Evolutionary conservation across 2,888 invertebrate species (phyloP), one percentile per base, ranked within the genome.

Genomic region (Coenonympha arcania): DNA sequence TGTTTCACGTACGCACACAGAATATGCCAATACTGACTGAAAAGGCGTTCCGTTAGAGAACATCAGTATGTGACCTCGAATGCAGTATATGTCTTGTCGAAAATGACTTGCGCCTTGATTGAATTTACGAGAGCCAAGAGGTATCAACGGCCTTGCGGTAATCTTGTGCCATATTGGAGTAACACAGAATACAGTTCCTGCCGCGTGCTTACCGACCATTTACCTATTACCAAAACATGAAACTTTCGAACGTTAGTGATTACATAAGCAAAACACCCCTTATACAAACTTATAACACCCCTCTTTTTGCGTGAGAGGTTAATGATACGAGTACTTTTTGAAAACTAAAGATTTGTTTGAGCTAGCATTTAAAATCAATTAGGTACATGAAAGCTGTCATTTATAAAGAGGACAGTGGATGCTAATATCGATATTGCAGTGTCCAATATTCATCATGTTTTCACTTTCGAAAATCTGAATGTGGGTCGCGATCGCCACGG

Each of bases 1-100:
- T 72, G 69, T 73, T 72, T 71, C 72, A 71, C 68, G 68, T 64
- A 72, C 75, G 68, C 62, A 66, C 65, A 63, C 59, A 61, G 71
- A 73, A 76, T 78, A 74, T 68, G 61, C 66, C 64, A 61, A 66
- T 64, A 71, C 72, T 28, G 65, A 66, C 65, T 69, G 62, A 74
- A 73, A 72, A 74, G 74, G 76, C 67, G 70, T 65, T 62, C 81
- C 80, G 78, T 79, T 83, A 80, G 67, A 68, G 63, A 65, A 66
- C 65, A 66, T 62, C 63, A 65, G 62, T 65, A 61, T 66, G 63
- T 71, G 76, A 78, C 79, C 79, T 76, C 76, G 54, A 59, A 58
- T 43, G 52, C 52, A 49, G 66, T 47, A 50, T 40, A 43, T 62
- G 62, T 62, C 65, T 58, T 65, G 62, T 63, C 60, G 59, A 52